Percentiles rank a stretch among this genome's conserved stretches.
phyloP scores from a whole-genome alignment of 2,113 vertebrate genomes.

The Typhlomys cinereus region DNA sequence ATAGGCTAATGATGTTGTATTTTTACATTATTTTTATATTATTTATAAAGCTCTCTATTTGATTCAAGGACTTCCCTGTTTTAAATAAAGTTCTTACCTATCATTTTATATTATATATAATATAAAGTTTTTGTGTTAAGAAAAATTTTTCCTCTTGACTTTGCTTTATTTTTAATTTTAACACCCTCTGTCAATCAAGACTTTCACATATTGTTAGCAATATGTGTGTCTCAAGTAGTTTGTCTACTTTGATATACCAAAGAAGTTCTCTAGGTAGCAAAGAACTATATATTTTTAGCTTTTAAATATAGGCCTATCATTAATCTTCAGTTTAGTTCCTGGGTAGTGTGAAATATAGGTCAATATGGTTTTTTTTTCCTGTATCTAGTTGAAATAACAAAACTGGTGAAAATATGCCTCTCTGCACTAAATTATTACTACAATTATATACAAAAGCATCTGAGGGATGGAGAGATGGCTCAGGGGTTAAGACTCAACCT shows the following conservation, averaged over 20 bases:
- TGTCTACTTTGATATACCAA: neutral
- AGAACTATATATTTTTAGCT: slow-evolving; percentile 14
- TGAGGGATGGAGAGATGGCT: too few species aligned
- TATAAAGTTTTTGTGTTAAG: neutral
- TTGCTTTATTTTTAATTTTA: slow-evolving; percentile 19
- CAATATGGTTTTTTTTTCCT: neutral
- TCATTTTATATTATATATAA: neutral
- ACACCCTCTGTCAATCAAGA: neutral
- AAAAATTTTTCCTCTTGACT: neutral
- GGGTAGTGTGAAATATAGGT: neutral
- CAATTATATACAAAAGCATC: neutral
- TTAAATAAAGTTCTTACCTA: neutral
- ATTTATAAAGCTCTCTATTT: neutral
- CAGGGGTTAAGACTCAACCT: too few species aligned
- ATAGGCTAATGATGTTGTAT: neutral
- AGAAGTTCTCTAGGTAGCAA: neutral
- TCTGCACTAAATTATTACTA: neutral
- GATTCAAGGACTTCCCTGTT: neutral
- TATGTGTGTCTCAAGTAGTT: neutral
- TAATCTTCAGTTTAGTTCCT: slow-evolving; percentile 1
- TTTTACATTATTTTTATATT: neutral
- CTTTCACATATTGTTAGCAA: neutral
- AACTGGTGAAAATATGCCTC: neutral
- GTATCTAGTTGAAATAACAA: neutral
- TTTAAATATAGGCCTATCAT: slow-evolving; percentile 26